Conservation (phyloP, 2,113 vertebrate genomes). For the Silurus meridionalis region DNA sequence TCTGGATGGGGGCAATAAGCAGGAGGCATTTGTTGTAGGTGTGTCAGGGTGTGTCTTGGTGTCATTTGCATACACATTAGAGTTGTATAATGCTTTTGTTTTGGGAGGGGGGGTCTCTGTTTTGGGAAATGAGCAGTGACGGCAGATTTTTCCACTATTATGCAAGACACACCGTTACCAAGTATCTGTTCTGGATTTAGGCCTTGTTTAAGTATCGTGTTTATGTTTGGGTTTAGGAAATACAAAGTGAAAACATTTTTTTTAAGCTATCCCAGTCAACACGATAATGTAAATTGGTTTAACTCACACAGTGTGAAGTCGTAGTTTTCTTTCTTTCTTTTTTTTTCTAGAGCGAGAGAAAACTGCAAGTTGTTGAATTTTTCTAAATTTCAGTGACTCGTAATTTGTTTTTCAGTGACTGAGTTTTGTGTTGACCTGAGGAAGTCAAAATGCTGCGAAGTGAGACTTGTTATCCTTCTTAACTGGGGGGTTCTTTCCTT, state of each 20-base stretch:
- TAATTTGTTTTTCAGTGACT: background rate
- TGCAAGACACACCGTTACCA: background rate
- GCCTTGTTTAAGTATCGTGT: background rate
- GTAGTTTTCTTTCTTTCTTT: background rate
- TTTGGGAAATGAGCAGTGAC: background rate
- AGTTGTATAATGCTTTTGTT: background rate
- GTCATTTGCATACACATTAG: background rate
- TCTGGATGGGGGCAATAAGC: background rate
- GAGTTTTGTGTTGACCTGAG: background rate
- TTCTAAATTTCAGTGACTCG: background rate
- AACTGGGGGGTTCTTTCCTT: background rate
- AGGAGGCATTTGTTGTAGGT: background rate
- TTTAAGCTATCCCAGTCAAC: background rate
- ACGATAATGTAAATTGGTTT: background rate
- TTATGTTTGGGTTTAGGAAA: background rate
- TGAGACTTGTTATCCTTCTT: background rate
- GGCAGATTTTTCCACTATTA: background rate
- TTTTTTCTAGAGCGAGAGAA: background rate
- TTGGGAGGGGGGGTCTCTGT: background rate
- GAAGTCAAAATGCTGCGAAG: background rate
- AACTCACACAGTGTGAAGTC: background rate
- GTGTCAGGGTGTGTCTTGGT: conserved; percentile 1
- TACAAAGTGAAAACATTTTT: background rate
- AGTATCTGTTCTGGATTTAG: background rate
- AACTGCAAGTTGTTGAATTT: background rate